Conservation (phyloP, 2,888 invertebrate species). For the Torymus aiolomorphi region DNA sequence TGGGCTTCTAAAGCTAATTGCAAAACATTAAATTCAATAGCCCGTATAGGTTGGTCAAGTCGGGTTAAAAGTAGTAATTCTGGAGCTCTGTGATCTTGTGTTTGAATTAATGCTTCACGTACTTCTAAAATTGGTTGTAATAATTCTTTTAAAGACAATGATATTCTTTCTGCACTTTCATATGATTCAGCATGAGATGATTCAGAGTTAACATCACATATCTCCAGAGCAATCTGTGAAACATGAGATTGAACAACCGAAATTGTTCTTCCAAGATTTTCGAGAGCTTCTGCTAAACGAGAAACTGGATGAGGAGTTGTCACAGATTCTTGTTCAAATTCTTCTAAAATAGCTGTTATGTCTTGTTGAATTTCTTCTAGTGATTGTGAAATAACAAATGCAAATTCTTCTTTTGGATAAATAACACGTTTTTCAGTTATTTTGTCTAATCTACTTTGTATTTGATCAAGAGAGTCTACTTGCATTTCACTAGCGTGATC, state of each 20-base stretch:
- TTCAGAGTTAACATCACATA: slow-evolving; percentile 47
- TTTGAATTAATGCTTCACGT: slow-evolving; percentile 58
- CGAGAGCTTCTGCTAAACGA: slow-evolving; percentile 62
- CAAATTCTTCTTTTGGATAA: slow-evolving; percentile 56
- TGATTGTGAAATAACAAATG: slow-evolving; percentile 55
- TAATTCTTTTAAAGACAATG: slow-evolving; percentile 57
- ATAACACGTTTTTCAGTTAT: slow-evolving; percentile 50
- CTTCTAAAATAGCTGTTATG: slow-evolving; percentile 65
- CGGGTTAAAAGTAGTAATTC: slow-evolving; percentile 66
- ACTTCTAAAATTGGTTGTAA: slow-evolving; percentile 59
- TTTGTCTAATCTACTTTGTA: slow-evolving; percentile 32
- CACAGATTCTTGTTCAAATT: slow-evolving; percentile 66
- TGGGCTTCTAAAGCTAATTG: slow-evolving; percentile 57
- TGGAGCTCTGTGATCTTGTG: slow-evolving; percentile 62
- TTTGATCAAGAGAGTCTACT: slow-evolving; percentile 29
- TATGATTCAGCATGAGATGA: slow-evolving; percentile 48
- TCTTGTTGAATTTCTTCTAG: slow-evolving; percentile 64
- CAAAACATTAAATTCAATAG: slow-evolving; percentile 62
- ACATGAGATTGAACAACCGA: slow-evolving; percentile 53
- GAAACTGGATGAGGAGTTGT: slow-evolving; percentile 60
- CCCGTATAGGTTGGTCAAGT: slow-evolving; percentile 61
- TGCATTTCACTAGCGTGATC: slow-evolving; percentile 12
- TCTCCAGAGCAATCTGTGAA: slow-evolving; percentile 39
- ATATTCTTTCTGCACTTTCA: slow-evolving; percentile 53
- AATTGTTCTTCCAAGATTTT: slow-evolving; percentile 63